Evolutionary conservation across 2,888 invertebrate species (phyloP).

Genomic region (Agrenia bidenticulata): DNA sequence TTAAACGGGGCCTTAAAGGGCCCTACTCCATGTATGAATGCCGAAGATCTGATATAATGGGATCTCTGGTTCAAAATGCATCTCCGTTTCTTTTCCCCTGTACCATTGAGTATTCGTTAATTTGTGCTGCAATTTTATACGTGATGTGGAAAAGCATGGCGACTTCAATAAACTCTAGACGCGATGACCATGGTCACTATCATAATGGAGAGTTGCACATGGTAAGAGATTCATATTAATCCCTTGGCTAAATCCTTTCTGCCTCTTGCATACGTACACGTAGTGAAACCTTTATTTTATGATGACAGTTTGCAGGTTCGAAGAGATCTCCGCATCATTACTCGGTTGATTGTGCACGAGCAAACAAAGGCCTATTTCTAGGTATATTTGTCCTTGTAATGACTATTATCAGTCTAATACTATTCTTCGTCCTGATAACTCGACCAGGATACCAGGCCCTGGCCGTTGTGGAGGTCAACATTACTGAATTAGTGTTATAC

Average conservation of each 20-base stretch:
- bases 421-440: slow-evolving; percentile 85
- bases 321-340: slow-evolving; percentile 71
- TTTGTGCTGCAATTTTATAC: slow-evolving; percentile 83
- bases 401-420: slow-evolving; percentile 84
- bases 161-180: slow-evolving; percentile 15
- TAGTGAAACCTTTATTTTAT: not conserved
- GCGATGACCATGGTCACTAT: slow-evolving; percentile 15
- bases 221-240: slow-evolving; percentile 26
- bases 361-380: slow-evolving; percentile 89
- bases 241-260: no score
- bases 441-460: slow-evolving; percentile 76
- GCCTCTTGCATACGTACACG: no score
- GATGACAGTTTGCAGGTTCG: slow-evolving; percentile 22
- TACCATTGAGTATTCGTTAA: slow-evolving; percentile 85
- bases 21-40: slow-evolving; percentile 55
- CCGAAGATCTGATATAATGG: slow-evolving; percentile 60
- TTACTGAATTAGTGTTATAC: slow-evolving; percentile 83
- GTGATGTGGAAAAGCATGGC: slow-evolving; percentile 82
- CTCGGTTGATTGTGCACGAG: slow-evolving; percentile 89
- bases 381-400: slow-evolving; percentile 75
- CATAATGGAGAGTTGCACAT: slow-evolving; percentile 39
- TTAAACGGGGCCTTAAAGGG: slow-evolving; percentile 46
- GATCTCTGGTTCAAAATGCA: slow-evolving; percentile 65
- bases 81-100: slow-evolving; percentile 86
- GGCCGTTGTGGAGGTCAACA: slow-evolving; percentile 84